phyloP scores from a whole-genome alignment of 2,113 vertebrate species.

The Toxostoma redivivum region DNA sequence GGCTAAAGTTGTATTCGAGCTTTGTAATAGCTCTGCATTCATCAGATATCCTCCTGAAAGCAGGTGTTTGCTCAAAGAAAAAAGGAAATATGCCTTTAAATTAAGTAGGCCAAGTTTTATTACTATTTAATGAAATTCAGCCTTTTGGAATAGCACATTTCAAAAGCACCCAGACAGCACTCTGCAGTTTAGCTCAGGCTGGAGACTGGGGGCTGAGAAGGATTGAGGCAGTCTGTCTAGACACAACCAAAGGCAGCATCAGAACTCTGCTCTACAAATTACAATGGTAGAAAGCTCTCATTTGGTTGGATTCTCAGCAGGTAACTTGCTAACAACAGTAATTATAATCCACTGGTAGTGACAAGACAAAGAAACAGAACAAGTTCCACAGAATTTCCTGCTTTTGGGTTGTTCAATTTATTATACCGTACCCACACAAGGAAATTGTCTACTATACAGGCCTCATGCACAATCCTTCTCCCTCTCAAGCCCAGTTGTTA shows the following conservation, averaged over 20 bases:
- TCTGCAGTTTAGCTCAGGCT: background rate
- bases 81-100: background rate
- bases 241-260: background rate
- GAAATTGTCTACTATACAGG: background rate
- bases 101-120: conserved; percentile 44
- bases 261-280: background rate
- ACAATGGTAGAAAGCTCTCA: background rate
- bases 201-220: background rate
- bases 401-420: background rate
- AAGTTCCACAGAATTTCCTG: background rate
- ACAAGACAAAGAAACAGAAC: background rate
- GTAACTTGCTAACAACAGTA: background rate
- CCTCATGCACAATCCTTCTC: background rate
- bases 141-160: conserved; percentile 1
- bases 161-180: background rate
- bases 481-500: background rate
- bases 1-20: rapidly evolving
- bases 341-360: background rate
- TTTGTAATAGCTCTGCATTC: background rate
- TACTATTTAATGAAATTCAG: conserved; percentile 38
- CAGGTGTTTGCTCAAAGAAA: background rate
- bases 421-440: background rate
- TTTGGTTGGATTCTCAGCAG: background rate
- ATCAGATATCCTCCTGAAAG: background rate
- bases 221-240: background rate